Evolutionary conservation across 2,797 vertebrate genomes (phyloP), one percentile per base, ranked within the genome.

Genomic region (Pseudochirops cupreus): DNA sequence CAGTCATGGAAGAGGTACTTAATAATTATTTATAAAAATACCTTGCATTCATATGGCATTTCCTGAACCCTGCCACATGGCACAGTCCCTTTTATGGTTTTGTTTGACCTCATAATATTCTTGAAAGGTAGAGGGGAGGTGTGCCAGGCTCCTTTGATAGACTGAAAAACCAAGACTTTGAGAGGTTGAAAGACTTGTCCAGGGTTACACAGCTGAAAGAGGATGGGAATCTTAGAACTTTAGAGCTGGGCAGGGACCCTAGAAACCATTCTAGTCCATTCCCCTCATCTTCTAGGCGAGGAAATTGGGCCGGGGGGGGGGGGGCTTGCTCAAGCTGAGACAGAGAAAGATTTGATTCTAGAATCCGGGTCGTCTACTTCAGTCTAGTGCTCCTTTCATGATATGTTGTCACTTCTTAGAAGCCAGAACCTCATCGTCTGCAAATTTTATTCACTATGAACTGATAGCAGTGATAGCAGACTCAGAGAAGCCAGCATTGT

Each of bases 381-480:
- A 39, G 24, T 12, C 28, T 7, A 26, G 52, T 39, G 52, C 11
- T 14, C 0, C 0, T 4, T 74, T 0, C 39, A 89, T 62, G 46
- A 21, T 6, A 26, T n/a, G 0, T 5, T 13, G 54, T 5, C 14
- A 13, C n/a, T 53, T 6, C 0, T 0, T 6, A 29, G 55, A 46
- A 54, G 31, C 67, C 10, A 12, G 53, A 16, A 13, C 39, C 74
- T 26, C 74, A 0, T 24, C 29, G 50, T 90, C 67, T 74, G 0
- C 11, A 1, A 26, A 87, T 24, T 82, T 56, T 24, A 46, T 57
- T 87, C 90, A 1, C 31, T 5, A 0, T 87, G 21, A 46, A 46
- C 21, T 46, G 39, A 94, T 74, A 57, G 9, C n/a, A 5, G 56
- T 14, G 57, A 58, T 50, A 67, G 33, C 67, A 13, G 56, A 52